Evolutionary conservation across 2,113 vertebrate genomes (phyloP).

Genomic region (Paracanthobrama guichenoti): DNA sequence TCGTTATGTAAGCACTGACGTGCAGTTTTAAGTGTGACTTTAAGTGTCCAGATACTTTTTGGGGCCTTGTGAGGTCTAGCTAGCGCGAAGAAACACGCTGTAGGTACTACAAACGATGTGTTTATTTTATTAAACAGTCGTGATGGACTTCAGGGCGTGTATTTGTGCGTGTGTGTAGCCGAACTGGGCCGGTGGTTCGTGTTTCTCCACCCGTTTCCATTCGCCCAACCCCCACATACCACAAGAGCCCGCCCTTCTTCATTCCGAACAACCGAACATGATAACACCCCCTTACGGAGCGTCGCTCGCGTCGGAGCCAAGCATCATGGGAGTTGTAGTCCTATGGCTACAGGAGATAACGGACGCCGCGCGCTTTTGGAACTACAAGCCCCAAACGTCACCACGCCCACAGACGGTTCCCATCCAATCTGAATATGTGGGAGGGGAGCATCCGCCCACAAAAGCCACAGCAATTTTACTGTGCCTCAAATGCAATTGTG

Average conservation of each 20-base stretch:
- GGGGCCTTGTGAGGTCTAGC: too few relatives aligned
- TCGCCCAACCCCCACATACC: constrained; percentile 75
- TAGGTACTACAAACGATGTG: neutral
- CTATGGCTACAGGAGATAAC: constrained; percentile 12
- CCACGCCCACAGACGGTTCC: constrained; percentile 68
- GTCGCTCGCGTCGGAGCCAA: neutral
- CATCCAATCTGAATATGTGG: constrained; percentile 81
- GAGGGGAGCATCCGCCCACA: constrained; percentile 80
- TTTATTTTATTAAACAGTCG: constrained; percentile 51
- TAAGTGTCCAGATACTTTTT: neutral
- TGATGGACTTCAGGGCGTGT: constrained; percentile 24
- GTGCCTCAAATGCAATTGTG: constrained; percentile 69
- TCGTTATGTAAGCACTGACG: neutral
- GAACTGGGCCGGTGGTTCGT: constrained; percentile 37
- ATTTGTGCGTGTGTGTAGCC: neutral
- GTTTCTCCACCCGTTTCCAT: constrained; percentile 69
- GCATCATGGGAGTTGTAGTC: constrained; percentile 73
- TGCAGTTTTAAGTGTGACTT: neutral
- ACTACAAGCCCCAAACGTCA: constrained; percentile 81
- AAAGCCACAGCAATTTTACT: constrained; percentile 74
- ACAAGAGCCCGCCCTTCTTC: constrained; percentile 72
- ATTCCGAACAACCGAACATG: constrained; percentile 74
- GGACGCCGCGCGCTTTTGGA: constrained; percentile 59
- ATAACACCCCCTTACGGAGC: constrained; percentile 49
- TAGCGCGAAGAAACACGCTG: too few relatives aligned